Evolutionary conservation across 2,888 invertebrate genomes (phyloP).

Genomic region (Urechis unicinctus): DNA sequence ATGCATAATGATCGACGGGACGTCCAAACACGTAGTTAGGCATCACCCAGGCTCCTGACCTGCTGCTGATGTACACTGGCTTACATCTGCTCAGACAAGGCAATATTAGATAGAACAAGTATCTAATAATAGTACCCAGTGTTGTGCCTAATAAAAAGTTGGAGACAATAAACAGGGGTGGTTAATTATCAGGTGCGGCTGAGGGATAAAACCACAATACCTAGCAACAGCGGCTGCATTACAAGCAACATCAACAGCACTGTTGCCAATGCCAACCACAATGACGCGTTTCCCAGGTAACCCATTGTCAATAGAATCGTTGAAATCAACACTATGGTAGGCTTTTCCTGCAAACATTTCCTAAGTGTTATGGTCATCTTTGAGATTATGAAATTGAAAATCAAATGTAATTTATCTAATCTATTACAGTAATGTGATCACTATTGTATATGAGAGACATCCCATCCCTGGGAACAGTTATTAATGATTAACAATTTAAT

Average conservation of each 20-base stretch:
- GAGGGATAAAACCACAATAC: no score
- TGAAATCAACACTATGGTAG: constrained; percentile 40
- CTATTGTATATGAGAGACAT: no score
- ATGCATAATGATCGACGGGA: constrained; percentile 39
- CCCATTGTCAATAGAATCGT: constrained; percentile 34
- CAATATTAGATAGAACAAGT: no score
- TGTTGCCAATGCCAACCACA: constrained; percentile 45
- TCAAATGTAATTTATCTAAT: neutral
- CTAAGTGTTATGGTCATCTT: no score
- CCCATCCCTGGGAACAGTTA: no score
- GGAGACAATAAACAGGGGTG: no score
- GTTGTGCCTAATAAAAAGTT: constrained; percentile 43
- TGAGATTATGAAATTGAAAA: no score
- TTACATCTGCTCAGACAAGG: constrained; percentile 38
- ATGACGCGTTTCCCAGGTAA: constrained; percentile 35
- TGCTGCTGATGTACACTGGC: constrained; percentile 36
- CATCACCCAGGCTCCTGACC: constrained; percentile 47
- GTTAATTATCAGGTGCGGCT: no score
- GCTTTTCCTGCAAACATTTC: constrained; percentile 40
- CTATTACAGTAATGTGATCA: no score
- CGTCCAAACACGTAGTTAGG: constrained; percentile 42
- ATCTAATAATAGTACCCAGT: no score
- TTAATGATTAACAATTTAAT: no score
- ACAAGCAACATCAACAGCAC: constrained; percentile 39
- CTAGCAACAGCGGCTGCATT: constrained; percentile 25